Percentiles rank a stretch among this genome's conserved stretches.
Evolutionary conservation across 2,113 vertebrate genomes (phyloP).

Genomic region (Eolophus roseicapilla): DNA sequence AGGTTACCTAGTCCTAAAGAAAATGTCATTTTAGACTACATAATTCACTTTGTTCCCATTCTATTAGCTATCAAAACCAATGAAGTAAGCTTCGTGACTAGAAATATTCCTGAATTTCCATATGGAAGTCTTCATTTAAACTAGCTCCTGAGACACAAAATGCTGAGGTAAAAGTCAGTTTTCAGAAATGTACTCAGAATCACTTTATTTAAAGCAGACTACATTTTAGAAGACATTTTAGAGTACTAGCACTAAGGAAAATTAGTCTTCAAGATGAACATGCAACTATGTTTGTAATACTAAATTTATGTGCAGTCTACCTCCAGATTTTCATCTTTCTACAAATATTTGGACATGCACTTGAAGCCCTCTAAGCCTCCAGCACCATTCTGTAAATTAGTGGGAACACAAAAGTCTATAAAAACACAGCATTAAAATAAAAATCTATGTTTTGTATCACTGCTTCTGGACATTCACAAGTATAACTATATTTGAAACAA

Average conservation of each 20-base stretch:
- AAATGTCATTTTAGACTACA: not conserved
- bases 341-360: not conserved
- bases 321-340: not conserved
- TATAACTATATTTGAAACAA: not conserved
- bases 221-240: not conserved
- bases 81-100: not conserved
- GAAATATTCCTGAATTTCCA: not conserved
- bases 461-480: not conserved
- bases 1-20: not conserved
- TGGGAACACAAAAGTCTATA: not conserved
- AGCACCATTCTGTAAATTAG: not conserved
- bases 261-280: not conserved
- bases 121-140: not conserved
- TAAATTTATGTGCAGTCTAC: not conserved
- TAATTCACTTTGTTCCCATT: not conserved
- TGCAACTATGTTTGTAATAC: not conserved
- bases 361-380: not conserved
- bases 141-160: not conserved
- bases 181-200: not conserved
- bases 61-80: not conserved
- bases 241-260: not conserved
- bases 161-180: not conserved
- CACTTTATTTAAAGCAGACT: not conserved
- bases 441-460: not conserved
- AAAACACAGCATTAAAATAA: not conserved